Evolutionary conservation across 2,113 vertebrate genomes (phyloP).

Genomic region (Rhinolophus ferrumequinum): DNA sequence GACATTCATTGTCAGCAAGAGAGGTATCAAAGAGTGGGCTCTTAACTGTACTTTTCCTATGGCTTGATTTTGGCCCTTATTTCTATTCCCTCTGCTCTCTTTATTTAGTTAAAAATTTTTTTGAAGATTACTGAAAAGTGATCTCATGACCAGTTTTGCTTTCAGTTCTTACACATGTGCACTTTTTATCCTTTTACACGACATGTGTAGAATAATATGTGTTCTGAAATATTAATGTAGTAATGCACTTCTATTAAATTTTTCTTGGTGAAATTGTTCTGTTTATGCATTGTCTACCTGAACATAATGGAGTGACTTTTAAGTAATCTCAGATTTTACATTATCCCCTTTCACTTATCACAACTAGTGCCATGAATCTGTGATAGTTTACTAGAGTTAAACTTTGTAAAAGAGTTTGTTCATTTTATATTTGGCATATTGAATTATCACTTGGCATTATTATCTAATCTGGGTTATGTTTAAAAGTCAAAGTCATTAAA

Average conservation of each 20-base stretch:
- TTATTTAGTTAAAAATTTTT: neutral
- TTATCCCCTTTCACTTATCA: neutral
- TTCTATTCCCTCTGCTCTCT: neutral
- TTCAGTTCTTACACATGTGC: neutral
- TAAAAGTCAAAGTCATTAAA: slow-evolving; percentile 82
- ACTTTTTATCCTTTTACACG: neutral
- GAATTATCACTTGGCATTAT: slow-evolving; percentile 76
- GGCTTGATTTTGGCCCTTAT: neutral
- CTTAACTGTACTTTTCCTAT: neutral
- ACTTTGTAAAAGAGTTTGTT: slow-evolving; percentile 62
- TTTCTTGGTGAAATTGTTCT: neutral
- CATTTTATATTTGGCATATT: slow-evolving; percentile 68
- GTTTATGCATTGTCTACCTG: neutral
- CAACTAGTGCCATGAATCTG: neutral
- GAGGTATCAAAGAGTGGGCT: neutral
- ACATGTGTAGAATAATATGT: neutral
- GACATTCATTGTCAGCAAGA: neutral
- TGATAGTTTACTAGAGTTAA: slow-evolving; percentile 53
- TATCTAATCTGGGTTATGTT: slow-evolving; percentile 78
- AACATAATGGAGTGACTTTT: neutral
- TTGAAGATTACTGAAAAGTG: neutral
- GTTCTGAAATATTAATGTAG: neutral
- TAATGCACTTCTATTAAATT: neutral
- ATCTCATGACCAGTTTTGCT: neutral
- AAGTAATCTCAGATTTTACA: neutral